phyloP scores from a whole-genome alignment of 2,797 vertebrate species.

The Bufotes viridis region DNA sequence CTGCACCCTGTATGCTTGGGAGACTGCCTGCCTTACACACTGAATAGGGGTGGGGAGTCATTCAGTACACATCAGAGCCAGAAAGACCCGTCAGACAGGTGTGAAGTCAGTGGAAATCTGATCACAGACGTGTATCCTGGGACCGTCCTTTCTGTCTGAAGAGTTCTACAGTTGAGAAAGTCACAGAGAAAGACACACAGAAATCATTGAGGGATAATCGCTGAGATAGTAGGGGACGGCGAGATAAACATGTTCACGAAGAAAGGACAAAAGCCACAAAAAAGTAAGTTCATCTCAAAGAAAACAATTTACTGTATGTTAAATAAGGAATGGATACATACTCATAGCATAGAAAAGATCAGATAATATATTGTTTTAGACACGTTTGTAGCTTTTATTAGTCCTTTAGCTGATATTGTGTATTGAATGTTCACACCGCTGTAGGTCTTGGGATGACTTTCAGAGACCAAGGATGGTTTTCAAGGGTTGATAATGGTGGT shows the following conservation, averaged over 20 bases:
- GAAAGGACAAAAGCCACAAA: not conserved
- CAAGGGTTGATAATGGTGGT: too few relatives aligned
- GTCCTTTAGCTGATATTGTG: not conserved
- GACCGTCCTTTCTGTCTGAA: slow-evolving; percentile 53
- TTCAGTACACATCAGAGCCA: slow-evolving; percentile 54
- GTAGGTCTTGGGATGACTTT: not conserved
- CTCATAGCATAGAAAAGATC: not conserved
- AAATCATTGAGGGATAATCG: not conserved
- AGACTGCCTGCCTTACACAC: not conserved
- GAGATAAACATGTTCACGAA: slow-evolving; percentile 21
- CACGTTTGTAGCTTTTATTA: not conserved
- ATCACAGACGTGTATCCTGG: slow-evolving; percentile 58
- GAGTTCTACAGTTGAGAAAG: slow-evolving; percentile 25
- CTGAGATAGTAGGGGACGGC: not conserved
- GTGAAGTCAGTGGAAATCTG: slow-evolving; percentile 62
- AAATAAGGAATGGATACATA: not conserved
- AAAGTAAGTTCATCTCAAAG: slow-evolving; percentile 31
- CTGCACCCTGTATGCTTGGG: slow-evolving; percentile 31
- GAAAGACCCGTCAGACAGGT: slow-evolving; percentile 62
- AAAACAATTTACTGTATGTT: not conserved
- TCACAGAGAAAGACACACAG: slow-evolving; percentile 17
- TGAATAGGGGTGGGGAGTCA: slow-evolving; percentile 40
- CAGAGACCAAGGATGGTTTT: not conserved
- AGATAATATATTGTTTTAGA: not conserved
- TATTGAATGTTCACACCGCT: not conserved